A percentile compares a stretch with the other conserved stretches of the same genome.
These are phyloP conservation scores for Synanthedon myopaeformis DNA, from an alignment of 2,888 invertebrate genomes.

Conservation along the genomic window DNA sequence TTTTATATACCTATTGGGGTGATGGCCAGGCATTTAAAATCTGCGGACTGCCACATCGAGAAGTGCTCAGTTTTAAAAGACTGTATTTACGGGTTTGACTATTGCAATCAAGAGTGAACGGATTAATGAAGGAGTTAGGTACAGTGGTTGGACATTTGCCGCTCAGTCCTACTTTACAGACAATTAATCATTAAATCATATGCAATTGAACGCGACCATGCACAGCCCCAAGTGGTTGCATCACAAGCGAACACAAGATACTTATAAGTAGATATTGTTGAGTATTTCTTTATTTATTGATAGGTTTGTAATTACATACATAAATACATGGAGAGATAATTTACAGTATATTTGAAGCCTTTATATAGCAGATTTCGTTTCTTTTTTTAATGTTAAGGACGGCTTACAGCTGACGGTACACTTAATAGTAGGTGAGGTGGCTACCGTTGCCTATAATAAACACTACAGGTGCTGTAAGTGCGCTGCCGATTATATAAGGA, in stretches of 20 bases:
- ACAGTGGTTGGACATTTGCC: slow-evolving; percentile 13
- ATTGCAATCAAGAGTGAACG: slow-evolving; percentile 33
- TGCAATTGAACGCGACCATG: slow-evolving; percentile 13
- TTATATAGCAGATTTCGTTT: background rate
- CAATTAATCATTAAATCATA: slow-evolving; percentile 13
- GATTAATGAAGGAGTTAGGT: slow-evolving; percentile 35
- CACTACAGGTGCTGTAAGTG: no score
- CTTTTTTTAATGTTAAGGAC: background rate
- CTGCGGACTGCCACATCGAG: no score
- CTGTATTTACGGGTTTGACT: slow-evolving; percentile 2
- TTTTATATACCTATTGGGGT: no score
- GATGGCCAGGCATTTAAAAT: no score
- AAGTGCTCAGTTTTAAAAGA: background rate
- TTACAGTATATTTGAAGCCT: background rate
- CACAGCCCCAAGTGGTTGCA: slow-evolving; percentile 4
- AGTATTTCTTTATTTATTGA: no score
- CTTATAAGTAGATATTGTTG: no score
- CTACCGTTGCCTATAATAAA: background rate
- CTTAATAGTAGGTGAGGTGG: background rate
- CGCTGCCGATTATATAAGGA: no score
- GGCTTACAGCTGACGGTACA: background rate
- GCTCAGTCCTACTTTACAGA: slow-evolving; percentile 15
- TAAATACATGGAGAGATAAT: no score
- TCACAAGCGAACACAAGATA: no score
- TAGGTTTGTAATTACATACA: no score